Evolutionary conservation across 1,140 invertebrate genomes (phyloP).

Genomic region (Berghia stephanieae): DNA sequence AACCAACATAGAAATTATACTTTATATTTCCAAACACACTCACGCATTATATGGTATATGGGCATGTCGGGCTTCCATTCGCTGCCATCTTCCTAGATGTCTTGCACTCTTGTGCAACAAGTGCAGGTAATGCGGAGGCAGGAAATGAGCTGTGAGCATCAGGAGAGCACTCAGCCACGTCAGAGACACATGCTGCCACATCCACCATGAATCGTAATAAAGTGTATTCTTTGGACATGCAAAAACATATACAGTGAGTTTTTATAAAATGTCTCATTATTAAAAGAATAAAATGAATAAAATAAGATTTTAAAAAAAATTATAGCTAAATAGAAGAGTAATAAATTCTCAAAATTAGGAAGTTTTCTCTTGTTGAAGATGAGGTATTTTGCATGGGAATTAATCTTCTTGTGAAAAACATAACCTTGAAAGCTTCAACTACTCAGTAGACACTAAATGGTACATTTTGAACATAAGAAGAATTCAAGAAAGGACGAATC

Average conservation of each 20-base stretch:
- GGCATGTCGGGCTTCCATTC: conserved; percentile 74
- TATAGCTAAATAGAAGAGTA: too few relatives aligned
- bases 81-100: conserved; percentile 88
- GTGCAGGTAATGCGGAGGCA: conserved; percentile 84
- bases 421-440: too few relatives aligned
- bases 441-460: too few relatives aligned
- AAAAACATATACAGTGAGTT: background rate
- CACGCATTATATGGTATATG: conserved; percentile 73
- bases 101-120: conserved; percentile 86
- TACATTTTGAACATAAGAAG: too few relatives aligned
- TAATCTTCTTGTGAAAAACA: too few relatives aligned
- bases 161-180: conserved; percentile 85
- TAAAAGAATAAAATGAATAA: conserved; percentile 22
- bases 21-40: conserved; percentile 45
- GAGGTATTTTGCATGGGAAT: too few relatives aligned
- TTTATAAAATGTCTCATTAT: too few relatives aligned
- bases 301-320: too few relatives aligned
- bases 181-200: conserved; percentile 82
- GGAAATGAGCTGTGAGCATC: conserved; percentile 82
- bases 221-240: conserved; percentile 74
- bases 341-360: too few relatives aligned
- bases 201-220: conserved; percentile 86
- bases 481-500: too few relatives aligned
- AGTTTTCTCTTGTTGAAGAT: too few relatives aligned
- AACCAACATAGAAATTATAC: background rate